phyloP scores from a whole-genome alignment of 2,888 invertebrate genomes.

The Disparrhopalites patrizii region DNA sequence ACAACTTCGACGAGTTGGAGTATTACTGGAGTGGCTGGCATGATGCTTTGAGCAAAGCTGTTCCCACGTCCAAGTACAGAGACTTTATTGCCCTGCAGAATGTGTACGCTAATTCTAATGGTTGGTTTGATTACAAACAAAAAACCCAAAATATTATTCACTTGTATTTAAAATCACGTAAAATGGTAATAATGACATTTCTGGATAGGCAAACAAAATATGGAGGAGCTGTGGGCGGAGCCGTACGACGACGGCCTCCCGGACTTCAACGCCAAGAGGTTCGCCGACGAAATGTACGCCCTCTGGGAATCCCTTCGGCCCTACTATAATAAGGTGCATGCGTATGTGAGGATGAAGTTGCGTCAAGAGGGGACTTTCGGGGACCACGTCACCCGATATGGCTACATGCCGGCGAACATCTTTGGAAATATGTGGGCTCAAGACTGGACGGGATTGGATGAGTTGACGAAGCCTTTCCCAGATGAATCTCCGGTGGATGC shows the following conservation, averaged over 20 bases:
- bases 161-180: background rate
- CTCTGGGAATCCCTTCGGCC: conserved; percentile 33
- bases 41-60: conserved; percentile 31
- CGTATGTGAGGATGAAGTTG: conserved; percentile 32
- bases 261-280: conserved; percentile 31
- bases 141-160: too few species aligned
- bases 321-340: conserved; percentile 31
- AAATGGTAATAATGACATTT: background rate
- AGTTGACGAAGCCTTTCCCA: conserved; percentile 71
- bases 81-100: conserved; percentile 32
- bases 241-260: conserved; percentile 33
- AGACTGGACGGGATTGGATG: conserved; percentile 71
- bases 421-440: conserved; percentile 77
- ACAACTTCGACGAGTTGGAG: conserved; percentile 19
- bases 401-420: conserved; percentile 18
- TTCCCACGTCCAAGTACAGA: conserved; percentile 28
- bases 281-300: conserved; percentile 29
- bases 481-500: conserved; percentile 67
- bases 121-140: too few species aligned
- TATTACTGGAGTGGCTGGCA: conserved; percentile 35
- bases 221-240: conserved; percentile 38
- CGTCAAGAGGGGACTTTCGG: background rate
- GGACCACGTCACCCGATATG: conserved; percentile 7
- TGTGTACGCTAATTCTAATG: conserved; percentile 32
- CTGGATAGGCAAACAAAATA: conserved; percentile 30